phyloP scores from a whole-genome alignment of 2,797 vertebrate species.

The Coregonus sp. region DNA sequence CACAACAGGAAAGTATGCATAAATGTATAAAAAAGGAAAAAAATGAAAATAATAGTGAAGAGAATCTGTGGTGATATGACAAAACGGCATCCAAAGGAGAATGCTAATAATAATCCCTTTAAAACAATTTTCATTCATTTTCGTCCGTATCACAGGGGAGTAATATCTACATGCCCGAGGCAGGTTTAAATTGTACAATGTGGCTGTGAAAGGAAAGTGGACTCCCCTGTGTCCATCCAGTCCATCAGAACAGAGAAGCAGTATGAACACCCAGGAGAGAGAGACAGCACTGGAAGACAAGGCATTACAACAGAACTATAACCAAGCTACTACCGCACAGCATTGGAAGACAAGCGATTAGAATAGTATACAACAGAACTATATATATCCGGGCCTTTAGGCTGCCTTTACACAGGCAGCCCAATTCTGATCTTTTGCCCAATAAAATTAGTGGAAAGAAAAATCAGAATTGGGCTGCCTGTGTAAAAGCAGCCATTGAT shows the following conservation, averaged over 20 bases:
- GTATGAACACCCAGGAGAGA: conserved; percentile 63
- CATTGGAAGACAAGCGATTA: conserved; percentile 20
- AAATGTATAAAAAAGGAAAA: conserved; percentile 63
- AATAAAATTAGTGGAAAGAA: too few species aligned
- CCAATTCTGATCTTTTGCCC: too few species aligned
- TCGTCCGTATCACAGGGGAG: conserved; percentile 76
- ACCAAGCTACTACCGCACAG: conserved; percentile 9
- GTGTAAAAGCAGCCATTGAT: too few species aligned
- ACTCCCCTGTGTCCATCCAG: conserved; percentile 76
- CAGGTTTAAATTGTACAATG: conserved; percentile 83
- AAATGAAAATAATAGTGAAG: conserved; percentile 1
- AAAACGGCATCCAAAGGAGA: conserved; percentile 84
- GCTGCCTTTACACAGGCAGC: too few species aligned
- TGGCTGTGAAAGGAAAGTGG: conserved; percentile 73
- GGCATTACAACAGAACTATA: background rate
- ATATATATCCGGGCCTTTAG: too few species aligned
- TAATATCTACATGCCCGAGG: conserved; percentile 82
- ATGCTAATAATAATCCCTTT: conserved; percentile 82
- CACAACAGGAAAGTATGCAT: conserved; percentile 68
- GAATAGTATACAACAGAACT: too few species aligned
- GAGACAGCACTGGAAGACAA: conserved; percentile 28
- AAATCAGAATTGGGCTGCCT: too few species aligned
- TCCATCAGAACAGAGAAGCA: conserved; percentile 71
- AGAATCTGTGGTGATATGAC: conserved; percentile 68
- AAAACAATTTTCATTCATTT: conserved; percentile 87